Evolutionary conservation across 2,797 vertebrate genomes (phyloP).

Genomic region (Pipistrellus kuhlii): DNA sequence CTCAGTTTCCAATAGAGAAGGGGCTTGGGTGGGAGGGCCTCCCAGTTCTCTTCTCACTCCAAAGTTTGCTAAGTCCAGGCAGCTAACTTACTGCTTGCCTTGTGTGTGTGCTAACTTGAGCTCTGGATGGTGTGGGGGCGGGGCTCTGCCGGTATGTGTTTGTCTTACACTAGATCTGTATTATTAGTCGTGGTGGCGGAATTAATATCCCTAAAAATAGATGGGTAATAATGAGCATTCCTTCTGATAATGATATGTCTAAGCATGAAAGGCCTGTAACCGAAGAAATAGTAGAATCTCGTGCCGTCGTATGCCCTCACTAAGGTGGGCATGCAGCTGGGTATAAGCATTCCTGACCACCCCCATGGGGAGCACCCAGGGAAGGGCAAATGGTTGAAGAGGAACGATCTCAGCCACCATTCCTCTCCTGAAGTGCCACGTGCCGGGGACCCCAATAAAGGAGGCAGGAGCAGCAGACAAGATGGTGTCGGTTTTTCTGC

Average conservation of each 20-base stretch:
- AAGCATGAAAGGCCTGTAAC: conserved; percentile 12
- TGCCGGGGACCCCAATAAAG: neutral
- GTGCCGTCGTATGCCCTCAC: neutral
- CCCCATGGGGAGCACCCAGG: neutral
- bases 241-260: conserved; percentile 77
- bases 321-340: neutral
- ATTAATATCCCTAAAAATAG: conserved; percentile 78
- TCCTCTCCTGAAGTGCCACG: neutral
- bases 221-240: conserved; percentile 70
- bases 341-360: neutral
- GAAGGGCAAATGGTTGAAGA: neutral
- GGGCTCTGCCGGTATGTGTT: neutral
- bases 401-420: neutral
- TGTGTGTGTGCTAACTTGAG: rapidly evolving
- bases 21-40: neutral
- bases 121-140: neutral
- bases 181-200: conserved; percentile 62
- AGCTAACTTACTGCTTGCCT: neutral
- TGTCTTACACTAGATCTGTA: conserved; percentile 61
- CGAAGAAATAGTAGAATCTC: neutral
- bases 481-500: neutral
- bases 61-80: neutral
- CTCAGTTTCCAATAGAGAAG: conserved; percentile 1
- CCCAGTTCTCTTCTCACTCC: neutral
- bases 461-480: neutral